A percentile compares a stretch with the other conserved stretches of the same genome.
phyloP scores from a whole-genome alignment of 2,113 vertebrate species.

The Neolamprologus fasciatus region DNA sequence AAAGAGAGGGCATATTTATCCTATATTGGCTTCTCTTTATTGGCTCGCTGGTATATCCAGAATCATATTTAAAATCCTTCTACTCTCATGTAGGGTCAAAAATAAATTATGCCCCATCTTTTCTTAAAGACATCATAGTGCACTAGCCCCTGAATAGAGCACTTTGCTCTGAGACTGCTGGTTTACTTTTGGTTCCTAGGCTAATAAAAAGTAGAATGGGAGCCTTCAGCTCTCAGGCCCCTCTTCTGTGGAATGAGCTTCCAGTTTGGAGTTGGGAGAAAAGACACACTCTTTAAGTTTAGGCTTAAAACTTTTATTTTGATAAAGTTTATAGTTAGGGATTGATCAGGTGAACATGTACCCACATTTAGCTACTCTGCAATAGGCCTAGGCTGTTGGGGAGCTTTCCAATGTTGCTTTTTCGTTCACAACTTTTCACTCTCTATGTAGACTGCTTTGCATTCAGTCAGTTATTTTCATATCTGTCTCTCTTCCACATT shows the following conservation, averaged over 20 bases:
- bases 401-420: not conserved
- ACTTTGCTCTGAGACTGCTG: not conserved
- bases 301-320: not conserved
- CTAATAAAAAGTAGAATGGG: not conserved
- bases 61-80: not conserved
- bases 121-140: not conserved
- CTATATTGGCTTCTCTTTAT: not conserved
- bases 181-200: not conserved
- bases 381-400: not conserved
- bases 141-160: not conserved
- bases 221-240: not conserved
- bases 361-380: not conserved
- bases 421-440: not conserved
- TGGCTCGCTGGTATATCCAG: not conserved
- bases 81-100: not conserved
- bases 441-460: not conserved
- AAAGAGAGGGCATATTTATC: not conserved
- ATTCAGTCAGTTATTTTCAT: not conserved
- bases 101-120: not conserved
- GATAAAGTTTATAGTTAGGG: not conserved
- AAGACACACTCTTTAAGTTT: not conserved
- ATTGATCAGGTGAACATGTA: not conserved
- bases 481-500: not conserved
- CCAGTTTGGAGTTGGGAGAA: not conserved
- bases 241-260: not conserved